Evolutionary conservation across 1,140 invertebrate genomes (phyloP), one percentile per base, ranked within the genome.

Genomic region (Macrocentrus cingulum): DNA sequence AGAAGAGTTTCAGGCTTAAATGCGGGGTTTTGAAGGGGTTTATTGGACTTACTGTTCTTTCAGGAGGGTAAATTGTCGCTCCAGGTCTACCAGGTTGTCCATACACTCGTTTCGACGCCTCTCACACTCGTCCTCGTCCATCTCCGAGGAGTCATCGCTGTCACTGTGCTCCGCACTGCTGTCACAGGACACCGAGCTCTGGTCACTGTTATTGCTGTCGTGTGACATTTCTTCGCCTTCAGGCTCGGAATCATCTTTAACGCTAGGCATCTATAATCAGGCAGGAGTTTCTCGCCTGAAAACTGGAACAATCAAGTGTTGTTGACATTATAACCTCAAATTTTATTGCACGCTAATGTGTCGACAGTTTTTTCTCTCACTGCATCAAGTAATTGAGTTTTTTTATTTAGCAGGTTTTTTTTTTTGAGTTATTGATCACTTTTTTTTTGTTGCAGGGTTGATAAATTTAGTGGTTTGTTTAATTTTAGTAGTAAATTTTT

Each of bases 41-140:
- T n/a, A n/a, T n/a, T n/a, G 46, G 53, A 70, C 83, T 80, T 79
- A 90, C 87, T 95, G 91, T 74, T 97, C 94, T 64, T 92, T 86
- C 0, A 97, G 80, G 13, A 91, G 81, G 25, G 84, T 83, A 77
- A 97, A 98, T 70, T 97, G 93, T 59, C 85, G 84, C 81, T 97
- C 95, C 46, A 98, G 74, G 74, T 95, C 92, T 5, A 86, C 85
- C 70, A 97, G 81, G 75, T 94, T 92, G 67, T 93, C 88, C 51
- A 94, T 81, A 68, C 91, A 92, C 72, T 94, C 91, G 52, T 83
- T 87, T 62, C 91, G 82, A 45, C 91, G 80, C 51, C 86, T 84
- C 66, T 96, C 93, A 68, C 92, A 95, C 81, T 95, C 93, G 63
- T 88, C 90, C 76, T 95, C 92, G 79, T 97, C 94, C 86, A 97